Conservation (phyloP, 1,140 invertebrate genomes). For the Sipha flava region DNA sequence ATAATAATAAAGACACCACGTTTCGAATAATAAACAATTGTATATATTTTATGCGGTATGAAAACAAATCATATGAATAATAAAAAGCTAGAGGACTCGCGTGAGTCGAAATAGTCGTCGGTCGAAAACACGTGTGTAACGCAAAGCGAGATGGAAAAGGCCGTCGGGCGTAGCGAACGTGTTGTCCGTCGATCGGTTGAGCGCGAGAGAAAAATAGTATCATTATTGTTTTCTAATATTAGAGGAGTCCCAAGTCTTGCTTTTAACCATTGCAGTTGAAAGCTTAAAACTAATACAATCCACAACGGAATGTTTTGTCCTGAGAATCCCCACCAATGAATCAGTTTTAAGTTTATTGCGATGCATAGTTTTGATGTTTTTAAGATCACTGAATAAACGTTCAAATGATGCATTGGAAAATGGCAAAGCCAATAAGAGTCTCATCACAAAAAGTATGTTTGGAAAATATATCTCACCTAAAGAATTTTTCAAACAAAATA, state of each 20-base stretch:
- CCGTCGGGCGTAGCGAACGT: too few relatives aligned
- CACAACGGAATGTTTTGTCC: neutral
- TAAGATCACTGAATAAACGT: neutral
- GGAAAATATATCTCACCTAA: neutral
- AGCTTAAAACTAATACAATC: neutral
- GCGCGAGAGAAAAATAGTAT: too few relatives aligned
- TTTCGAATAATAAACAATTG: too few relatives aligned
- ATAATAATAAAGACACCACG: too few relatives aligned
- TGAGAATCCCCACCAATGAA: neutral
- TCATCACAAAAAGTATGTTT: neutral
- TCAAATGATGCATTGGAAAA: neutral
- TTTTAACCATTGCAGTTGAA: neutral
- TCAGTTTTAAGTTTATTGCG: neutral
- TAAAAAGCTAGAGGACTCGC: too few relatives aligned
- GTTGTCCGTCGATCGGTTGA: too few relatives aligned
- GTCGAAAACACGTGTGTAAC: too few relatives aligned
- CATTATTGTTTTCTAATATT: neutral
- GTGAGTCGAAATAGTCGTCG: too few relatives aligned
- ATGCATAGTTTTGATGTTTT: neutral
- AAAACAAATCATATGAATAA: too few relatives aligned
- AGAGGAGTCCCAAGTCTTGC: neutral
- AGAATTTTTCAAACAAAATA: neutral
- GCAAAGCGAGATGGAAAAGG: too few relatives aligned
- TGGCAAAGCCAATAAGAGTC: neutral
- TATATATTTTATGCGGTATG: too few relatives aligned